Conservation (phyloP, 2,888 invertebrate species). For the Operophtera brumata region DNA sequence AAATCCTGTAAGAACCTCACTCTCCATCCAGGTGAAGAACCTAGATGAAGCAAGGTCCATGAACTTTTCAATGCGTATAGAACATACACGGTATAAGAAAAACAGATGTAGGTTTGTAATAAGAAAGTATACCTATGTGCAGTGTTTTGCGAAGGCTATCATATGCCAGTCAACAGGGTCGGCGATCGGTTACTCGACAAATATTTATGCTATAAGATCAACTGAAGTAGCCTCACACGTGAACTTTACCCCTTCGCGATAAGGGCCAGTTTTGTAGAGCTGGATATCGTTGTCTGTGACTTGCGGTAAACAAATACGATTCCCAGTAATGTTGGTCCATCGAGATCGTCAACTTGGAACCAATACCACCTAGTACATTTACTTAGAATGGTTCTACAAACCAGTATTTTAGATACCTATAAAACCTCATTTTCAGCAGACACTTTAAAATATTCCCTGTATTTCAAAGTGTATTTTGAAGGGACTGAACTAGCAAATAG, state of each 20-base stretch:
- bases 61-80: neutral
- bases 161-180: conserved; percentile 60
- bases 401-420: conserved; percentile 7
- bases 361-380: conserved; percentile 31
- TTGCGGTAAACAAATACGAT: conserved; percentile 64
- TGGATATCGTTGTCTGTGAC: conserved; percentile 35
- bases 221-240: conserved; percentile 23
- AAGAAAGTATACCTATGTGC: conserved; percentile 37
- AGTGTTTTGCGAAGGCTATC: conserved; percentile 63
- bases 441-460: too few relatives aligned
- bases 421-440: neutral
- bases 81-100: conserved; percentile 12
- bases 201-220: conserved; percentile 65
- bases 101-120: conserved; percentile 14
- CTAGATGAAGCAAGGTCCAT: too few relatives aligned
- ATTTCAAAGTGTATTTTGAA: too few relatives aligned
- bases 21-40: too few relatives aligned
- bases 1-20: too few relatives aligned
- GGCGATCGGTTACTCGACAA: conserved; percentile 63
- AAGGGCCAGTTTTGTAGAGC: conserved; percentile 24
- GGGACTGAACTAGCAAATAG: too few relatives aligned
- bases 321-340: conserved; percentile 39
- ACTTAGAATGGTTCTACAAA: conserved; percentile 28
- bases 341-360: conserved; percentile 32
- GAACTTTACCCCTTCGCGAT: conserved; percentile 23